Conservation (phyloP, 2,113 vertebrate genomes). For the Amazona vittata region DNA sequence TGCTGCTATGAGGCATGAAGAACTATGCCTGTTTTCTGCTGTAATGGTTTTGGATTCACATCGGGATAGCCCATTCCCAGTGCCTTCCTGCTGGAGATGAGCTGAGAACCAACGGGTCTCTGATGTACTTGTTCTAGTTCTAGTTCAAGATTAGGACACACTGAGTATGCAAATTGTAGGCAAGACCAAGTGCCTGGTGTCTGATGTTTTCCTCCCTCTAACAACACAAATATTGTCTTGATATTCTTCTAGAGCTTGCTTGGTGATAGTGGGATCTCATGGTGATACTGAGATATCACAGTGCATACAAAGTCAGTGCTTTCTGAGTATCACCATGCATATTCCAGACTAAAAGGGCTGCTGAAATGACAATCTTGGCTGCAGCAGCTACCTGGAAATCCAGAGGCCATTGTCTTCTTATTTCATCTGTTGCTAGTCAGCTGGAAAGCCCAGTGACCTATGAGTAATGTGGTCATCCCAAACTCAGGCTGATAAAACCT, state of each 20-base stretch:
- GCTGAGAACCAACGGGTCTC: not conserved
- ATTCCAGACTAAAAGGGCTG: not conserved
- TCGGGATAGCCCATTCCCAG: not conserved
- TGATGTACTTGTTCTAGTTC: not conserved
- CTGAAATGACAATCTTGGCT: not conserved
- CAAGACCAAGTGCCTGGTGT: not conserved
- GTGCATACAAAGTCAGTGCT: not conserved
- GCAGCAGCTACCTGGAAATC: constrained; percentile 56
- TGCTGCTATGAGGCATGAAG: not conserved
- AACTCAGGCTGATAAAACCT: constrained; percentile 55
- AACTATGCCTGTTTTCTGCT: not conserved
- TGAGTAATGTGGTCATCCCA: constrained; percentile 52
- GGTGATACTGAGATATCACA: accelerated
- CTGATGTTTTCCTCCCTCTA: not conserved
- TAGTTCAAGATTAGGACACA: not conserved
- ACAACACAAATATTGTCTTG: not conserved
- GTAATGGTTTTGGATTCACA: not conserved
- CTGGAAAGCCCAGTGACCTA: constrained; percentile 55
- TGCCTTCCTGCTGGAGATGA: not conserved
- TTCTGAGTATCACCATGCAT: not conserved
- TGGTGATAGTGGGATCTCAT: not conserved
- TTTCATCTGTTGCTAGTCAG: constrained; percentile 52
- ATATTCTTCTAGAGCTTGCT: not conserved
- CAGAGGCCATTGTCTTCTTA: not conserved
- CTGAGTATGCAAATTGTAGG: not conserved